These are phyloP conservation scores for Ferrisia virgata DNA, from an alignment of 2,888 invertebrate species.

Conservation along the genomic window DNA sequence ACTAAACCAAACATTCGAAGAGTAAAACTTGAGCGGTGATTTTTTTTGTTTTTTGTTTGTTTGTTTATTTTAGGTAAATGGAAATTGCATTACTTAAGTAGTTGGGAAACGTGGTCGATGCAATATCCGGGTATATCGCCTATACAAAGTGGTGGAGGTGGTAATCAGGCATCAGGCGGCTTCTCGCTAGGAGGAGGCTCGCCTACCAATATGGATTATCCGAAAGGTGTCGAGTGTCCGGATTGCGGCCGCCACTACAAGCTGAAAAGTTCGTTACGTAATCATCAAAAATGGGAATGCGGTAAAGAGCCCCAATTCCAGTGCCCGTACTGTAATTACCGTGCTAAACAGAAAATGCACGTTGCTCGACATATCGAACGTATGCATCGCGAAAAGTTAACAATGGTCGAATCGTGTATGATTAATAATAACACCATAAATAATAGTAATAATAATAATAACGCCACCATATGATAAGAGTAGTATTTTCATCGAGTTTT, in stretches of 20 bases:
- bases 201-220: constrained; percentile 46
- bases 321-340: constrained; percentile 78
- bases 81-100: constrained; percentile 48
- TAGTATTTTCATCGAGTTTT: neutral
- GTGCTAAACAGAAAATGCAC: constrained; percentile 81
- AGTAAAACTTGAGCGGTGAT: constrained; percentile 33
- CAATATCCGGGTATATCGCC: constrained; percentile 50
- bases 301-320: constrained; percentile 80
- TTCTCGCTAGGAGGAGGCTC: constrained; percentile 43
- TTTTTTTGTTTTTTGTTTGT: constrained; percentile 36
- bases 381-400: constrained; percentile 66
- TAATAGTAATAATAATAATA: constrained; percentile 39
- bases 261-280: constrained; percentile 77
- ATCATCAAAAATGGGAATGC: constrained; percentile 83
- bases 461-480: constrained; percentile 40
- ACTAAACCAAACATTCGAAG: no score
- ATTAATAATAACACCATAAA: constrained; percentile 42
- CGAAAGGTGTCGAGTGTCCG: constrained; percentile 53
- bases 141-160: constrained; percentile 34
- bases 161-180: constrained; percentile 39
- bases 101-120: constrained; percentile 51
- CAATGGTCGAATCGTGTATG: constrained; percentile 47
- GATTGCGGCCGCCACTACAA: constrained; percentile 83
- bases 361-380: constrained; percentile 78
- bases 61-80: constrained; percentile 41